Evolutionary conservation across 1,140 invertebrate species (phyloP), one percentile per base, ranked within the genome.

Genomic region (Cydia strobilella): DNA sequence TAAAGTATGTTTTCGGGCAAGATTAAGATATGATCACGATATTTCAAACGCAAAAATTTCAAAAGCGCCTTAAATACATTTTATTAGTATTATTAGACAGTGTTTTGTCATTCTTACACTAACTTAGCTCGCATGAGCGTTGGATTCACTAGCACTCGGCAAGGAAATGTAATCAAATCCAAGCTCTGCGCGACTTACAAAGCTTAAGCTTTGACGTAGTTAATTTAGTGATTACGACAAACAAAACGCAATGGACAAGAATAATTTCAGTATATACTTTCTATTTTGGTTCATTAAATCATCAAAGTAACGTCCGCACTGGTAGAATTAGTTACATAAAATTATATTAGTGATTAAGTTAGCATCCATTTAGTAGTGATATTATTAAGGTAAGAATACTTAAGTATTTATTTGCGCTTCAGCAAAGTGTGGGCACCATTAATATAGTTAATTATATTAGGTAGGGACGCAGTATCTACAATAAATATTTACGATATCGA

Each of bases 191-290:
- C n/a, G 13, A n/a, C 42, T 45, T 59, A 59, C 54, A 65, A 69
- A 69, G 65, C 65, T 39, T 35, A 69, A 69, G 65, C 65, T 69
- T 65, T 69, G 20, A 20, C 65, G 65, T 69, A 69, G 42, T 42
- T 69, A 69, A 69, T 42, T 69, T 69, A 69, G 65, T n/a, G 65
- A 69, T 69, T 69, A 69, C 65, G 65, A 69, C 18, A 69, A 69
- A 35, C 23, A 35, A 69, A 69, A 35, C 23, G 65, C 31, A 69
- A 69, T 42, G 31, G 23, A 23, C 31, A 35, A 39, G 65, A 69
- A 42, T 69, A 69, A 69, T 69, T 42, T 39, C 9, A 69, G 27
- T 3, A 9, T 35, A 42, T n/a, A 69, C 65, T 69, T 69, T 69
- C 65, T 72, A 72, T 54, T 72, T 72, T 27, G 20, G 71, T 48